Conservation (phyloP, 2,797 vertebrate genomes). For the Sitta carolinensis region DNA sequence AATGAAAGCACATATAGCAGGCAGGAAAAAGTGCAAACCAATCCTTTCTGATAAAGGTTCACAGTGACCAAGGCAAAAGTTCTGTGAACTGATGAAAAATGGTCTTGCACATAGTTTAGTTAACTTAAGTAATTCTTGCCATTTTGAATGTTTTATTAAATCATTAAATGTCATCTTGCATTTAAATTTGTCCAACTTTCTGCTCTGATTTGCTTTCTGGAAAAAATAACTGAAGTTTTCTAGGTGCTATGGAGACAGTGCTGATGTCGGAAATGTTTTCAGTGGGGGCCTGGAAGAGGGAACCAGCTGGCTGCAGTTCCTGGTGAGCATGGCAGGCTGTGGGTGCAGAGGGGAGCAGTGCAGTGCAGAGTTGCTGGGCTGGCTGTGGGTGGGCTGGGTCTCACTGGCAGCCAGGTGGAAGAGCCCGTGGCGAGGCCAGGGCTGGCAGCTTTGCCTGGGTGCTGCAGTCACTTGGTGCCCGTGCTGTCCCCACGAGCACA, state of each 20-base stretch:
- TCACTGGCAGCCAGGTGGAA: not conserved
- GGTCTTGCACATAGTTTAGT: not conserved
- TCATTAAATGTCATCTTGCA: slow-evolving; percentile 59
- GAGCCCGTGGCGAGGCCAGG: not conserved
- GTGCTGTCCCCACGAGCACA: accelerated
- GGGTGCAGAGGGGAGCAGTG: not conserved
- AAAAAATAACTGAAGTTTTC: slow-evolving; percentile 41
- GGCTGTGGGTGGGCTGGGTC: not conserved
- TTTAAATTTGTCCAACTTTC: slow-evolving; percentile 48
- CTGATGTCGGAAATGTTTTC: slow-evolving; percentile 44
- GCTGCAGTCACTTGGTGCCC: not conserved
- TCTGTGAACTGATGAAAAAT: not conserved
- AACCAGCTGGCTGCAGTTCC: slow-evolving; percentile 31
- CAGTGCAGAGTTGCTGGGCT: not conserved
- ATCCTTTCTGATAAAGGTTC: not conserved
- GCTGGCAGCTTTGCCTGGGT: not conserved
- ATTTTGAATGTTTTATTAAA: slow-evolving; percentile 33
- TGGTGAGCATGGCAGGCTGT: not conserved
- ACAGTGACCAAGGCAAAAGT: not conserved
- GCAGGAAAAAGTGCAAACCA: not conserved
- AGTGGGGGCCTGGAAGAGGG: not conserved
- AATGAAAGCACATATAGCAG: not conserved
- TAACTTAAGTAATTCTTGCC: not conserved
- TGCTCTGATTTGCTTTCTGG: slow-evolving; percentile 40
- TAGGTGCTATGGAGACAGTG: slow-evolving; percentile 27